A percentile compares a stretch with the other conserved stretches of the same genome.
Conservation (phyloP, 2,888 invertebrate genomes). For the Scelioninae gen. 2 region DNA sequence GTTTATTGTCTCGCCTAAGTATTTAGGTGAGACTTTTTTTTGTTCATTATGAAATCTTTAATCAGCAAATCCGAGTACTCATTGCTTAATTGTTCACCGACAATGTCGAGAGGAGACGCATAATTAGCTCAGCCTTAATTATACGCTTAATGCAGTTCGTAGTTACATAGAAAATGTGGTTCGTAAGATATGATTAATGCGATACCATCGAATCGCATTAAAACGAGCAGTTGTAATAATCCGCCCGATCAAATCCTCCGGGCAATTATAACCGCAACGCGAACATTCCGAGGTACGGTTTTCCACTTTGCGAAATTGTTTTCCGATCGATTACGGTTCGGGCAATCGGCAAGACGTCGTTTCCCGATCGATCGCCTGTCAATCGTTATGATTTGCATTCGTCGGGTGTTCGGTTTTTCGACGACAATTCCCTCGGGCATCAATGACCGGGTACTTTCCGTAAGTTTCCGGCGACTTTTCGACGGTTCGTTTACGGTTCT, state of each 20-base stretch:
- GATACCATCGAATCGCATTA: constrained; percentile 8
- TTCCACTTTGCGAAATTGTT: neutral
- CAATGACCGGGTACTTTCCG: constrained; percentile 17
- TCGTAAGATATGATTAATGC: constrained; percentile 30
- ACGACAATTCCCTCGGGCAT: too few relatives aligned
- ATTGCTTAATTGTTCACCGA: constrained; percentile 53
- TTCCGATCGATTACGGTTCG: neutral
- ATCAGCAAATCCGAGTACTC: constrained; percentile 23
- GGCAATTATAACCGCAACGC: neutral
- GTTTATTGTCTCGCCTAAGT: constrained; percentile 38
- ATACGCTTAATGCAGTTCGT: constrained; percentile 15
- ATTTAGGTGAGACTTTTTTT: constrained; percentile 36
- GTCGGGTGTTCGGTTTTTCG: constrained; percentile 1
- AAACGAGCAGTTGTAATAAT: neutral
- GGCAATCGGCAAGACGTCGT: constrained; percentile 9
- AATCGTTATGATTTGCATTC: constrained; percentile 1
- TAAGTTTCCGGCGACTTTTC: constrained; percentile 7
- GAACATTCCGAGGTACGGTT: neutral
- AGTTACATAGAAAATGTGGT: constrained; percentile 23
- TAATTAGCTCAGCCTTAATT: constrained; percentile 43
- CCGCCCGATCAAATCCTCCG: neutral
- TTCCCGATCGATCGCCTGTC: constrained; percentile 5
- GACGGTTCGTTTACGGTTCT: constrained; percentile 8
- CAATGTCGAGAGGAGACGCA: constrained; percentile 44
- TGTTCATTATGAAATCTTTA: constrained; percentile 46